Percentiles rank a stretch among this genome's conserved stretches.
phyloP scores from a whole-genome alignment of 1,140 invertebrate species.

The Adelges cooleyi region DNA sequence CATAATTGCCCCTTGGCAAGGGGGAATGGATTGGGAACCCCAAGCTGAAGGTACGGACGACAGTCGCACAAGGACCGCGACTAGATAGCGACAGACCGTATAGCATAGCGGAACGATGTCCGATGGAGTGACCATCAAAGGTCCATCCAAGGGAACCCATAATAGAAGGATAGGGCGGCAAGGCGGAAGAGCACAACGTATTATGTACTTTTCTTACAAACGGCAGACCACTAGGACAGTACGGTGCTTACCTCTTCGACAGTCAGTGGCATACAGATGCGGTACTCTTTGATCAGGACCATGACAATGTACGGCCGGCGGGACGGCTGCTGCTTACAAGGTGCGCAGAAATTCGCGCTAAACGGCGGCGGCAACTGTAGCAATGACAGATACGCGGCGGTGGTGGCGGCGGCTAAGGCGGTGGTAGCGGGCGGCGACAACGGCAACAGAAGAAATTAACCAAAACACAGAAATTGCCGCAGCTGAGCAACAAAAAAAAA shows the following conservation, averaged over 20 bases:
- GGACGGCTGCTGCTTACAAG: not conserved
- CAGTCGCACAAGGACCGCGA: too few species aligned
- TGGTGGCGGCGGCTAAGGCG: not conserved
- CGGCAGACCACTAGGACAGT: too few species aligned
- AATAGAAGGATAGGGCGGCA: too few species aligned
- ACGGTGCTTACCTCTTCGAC: constrained; percentile 65
- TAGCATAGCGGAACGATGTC: too few species aligned
- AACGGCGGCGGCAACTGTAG: not conserved
- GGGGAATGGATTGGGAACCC: too few species aligned
- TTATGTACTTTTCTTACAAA: too few species aligned
- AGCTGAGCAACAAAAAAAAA: not conserved
- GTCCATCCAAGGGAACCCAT: too few species aligned
- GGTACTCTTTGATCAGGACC: constrained; percentile 77
- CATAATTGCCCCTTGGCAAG: too few species aligned
- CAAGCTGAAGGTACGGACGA: too few species aligned
- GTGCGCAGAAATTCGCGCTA: not conserved
- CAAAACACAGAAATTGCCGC: not conserved
- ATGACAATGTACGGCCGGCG: constrained; percentile 39
- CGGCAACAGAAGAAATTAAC: not conserved
- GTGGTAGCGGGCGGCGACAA: not conserved
- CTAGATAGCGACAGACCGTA: too few species aligned
- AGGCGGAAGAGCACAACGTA: too few species aligned
- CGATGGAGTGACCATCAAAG: too few species aligned
- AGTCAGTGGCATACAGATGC: constrained; percentile 83
- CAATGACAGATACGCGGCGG: not conserved